Percentiles rank a stretch among this genome's conserved stretches.
These are phyloP conservation scores for Grus americana DNA, from an alignment of 2,113 vertebrate species.

Conservation along the genomic window DNA sequence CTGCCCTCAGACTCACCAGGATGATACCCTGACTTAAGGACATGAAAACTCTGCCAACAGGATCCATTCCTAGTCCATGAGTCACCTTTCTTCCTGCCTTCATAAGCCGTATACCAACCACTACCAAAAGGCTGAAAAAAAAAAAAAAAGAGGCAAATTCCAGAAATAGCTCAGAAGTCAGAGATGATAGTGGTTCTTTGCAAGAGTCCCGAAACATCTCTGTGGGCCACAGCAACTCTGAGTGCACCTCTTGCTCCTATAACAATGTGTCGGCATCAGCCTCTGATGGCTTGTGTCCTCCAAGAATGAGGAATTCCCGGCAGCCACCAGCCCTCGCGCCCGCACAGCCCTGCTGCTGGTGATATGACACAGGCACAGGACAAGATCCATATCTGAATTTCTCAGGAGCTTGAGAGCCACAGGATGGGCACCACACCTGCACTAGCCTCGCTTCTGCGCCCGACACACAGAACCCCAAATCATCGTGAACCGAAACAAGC, in stretches of 20 bases:
- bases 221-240: background rate
- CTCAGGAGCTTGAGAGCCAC: background rate
- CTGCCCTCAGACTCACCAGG: background rate
- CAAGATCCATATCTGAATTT: rapidly evolving
- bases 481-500: background rate
- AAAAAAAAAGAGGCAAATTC: background rate
- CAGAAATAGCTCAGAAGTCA: background rate
- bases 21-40: background rate
- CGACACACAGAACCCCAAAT: background rate
- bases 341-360: background rate
- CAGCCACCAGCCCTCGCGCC: background rate
- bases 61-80: background rate
- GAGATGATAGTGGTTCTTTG: background rate
- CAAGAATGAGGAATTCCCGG: background rate
- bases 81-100: background rate
- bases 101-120: background rate
- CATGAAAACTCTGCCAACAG: background rate
- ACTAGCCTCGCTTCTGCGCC: background rate
- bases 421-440: background rate
- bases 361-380: rapidly evolving
- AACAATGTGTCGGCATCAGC: background rate
- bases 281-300: background rate
- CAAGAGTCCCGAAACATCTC: background rate
- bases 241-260: background rate
- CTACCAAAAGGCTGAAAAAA: background rate